Evolutionary conservation across 2,113 vertebrate genomes (phyloP).

Genomic region (Romanogobio albipinnatus): DNA sequence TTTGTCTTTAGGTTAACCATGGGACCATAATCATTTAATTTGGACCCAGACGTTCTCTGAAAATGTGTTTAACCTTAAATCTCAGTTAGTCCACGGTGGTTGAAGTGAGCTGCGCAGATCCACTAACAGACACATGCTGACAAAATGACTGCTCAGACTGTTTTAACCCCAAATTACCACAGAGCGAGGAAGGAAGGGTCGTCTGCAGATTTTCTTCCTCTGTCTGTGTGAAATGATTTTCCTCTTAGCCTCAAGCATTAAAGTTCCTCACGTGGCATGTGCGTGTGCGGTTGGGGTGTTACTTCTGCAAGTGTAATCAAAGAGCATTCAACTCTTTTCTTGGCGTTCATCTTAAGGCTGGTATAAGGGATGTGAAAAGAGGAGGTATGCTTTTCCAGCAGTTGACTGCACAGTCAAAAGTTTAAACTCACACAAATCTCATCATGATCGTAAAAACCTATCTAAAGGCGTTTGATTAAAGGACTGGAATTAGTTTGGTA

Average conservation of each 20-base stretch:
- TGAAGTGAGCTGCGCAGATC: not conserved
- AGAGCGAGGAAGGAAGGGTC: not conserved
- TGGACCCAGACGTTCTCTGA: not conserved
- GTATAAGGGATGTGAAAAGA: not conserved
- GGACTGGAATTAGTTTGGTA: not conserved
- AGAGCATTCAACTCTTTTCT: not conserved
- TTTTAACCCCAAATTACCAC: not conserved
- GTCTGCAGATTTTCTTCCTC: slow-evolving; percentile 8
- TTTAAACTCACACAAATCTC: not conserved
- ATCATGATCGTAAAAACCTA: not conserved
- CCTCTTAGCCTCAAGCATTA: not conserved
- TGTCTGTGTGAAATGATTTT: not conserved
- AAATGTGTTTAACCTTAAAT: not conserved
- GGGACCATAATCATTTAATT: not conserved
- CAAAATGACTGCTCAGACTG: not conserved
- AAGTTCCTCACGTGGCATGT: slow-evolving; percentile 39
- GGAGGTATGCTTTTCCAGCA: slow-evolving; percentile 18
- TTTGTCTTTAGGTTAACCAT: not conserved
- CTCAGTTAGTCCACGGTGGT: not conserved
- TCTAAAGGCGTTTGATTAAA: not conserved
- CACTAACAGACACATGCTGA: not conserved
- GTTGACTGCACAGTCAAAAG: not conserved
- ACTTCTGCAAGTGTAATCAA: slow-evolving; percentile 25
- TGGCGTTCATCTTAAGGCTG: slow-evolving; percentile 8
- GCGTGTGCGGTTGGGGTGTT: slow-evolving; percentile 4